These are phyloP conservation scores for Smutsia gigantea DNA, from an alignment of 2,797 vertebrate genomes.

Conservation along the genomic window DNA sequence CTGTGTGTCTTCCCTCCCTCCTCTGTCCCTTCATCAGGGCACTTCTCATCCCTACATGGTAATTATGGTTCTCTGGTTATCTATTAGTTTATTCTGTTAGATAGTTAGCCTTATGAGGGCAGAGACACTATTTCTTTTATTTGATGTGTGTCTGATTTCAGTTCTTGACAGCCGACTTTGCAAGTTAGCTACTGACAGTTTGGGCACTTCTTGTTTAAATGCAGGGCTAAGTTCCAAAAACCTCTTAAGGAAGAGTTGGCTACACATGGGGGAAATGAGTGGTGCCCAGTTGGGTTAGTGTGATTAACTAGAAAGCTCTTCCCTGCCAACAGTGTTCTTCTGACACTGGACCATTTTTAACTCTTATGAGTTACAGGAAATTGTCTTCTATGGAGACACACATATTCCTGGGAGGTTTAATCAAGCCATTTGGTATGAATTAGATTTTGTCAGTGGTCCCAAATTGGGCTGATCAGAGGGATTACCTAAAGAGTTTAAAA, in stretches of 20 bases:
- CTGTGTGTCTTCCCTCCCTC: too few species aligned
- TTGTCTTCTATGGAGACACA: not conserved
- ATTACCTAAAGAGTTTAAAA: not conserved
- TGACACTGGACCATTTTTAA: not conserved
- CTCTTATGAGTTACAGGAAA: not conserved
- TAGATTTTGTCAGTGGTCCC: not conserved
- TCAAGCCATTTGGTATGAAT: not conserved
- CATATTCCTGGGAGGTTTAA: not conserved
- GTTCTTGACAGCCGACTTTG: not conserved
- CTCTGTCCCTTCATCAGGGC: not conserved
- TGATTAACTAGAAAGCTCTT: not conserved
- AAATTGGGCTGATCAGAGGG: not conserved
- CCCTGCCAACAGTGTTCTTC: not conserved
- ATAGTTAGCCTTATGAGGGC: not conserved
- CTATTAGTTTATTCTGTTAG: not conserved
- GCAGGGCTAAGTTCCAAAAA: not conserved
- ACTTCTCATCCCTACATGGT: not conserved
- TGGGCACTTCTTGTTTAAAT: not conserved
- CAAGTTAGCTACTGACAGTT: not conserved
- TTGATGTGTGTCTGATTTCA: not conserved
- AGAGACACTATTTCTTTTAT: not conserved
- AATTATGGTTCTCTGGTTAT: not conserved
- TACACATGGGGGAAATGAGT: not conserved
- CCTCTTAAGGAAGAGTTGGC: not conserved
- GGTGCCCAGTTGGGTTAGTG: not conserved